These are phyloP conservation scores for Erythrocercus mccallii DNA, from an alignment of 2,113 vertebrate genomes.

Conservation along the genomic window DNA sequence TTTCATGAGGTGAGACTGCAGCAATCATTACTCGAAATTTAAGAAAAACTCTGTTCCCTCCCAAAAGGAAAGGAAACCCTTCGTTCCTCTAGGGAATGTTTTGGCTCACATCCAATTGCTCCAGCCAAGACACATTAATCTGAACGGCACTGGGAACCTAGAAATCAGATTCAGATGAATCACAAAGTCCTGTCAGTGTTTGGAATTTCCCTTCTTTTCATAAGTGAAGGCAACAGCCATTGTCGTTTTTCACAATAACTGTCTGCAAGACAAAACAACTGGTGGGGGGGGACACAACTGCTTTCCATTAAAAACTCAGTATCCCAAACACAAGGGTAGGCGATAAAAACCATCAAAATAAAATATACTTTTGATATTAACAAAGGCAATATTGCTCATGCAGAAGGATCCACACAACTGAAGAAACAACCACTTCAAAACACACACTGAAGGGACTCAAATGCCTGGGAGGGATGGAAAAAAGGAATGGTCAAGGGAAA, in stretches of 20 bases:
- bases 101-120: background rate
- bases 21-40: background rate
- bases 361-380: background rate
- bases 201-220: constrained; percentile 41
- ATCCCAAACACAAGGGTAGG: background rate
- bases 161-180: constrained; percentile 55
- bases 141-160: constrained; percentile 23
- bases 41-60: background rate
- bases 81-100: background rate
- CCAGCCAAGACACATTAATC: constrained; percentile 10
- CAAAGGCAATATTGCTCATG: background rate
- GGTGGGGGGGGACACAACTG: background rate
- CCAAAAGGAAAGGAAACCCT: background rate
- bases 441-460: background rate
- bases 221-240: constrained; percentile 3
- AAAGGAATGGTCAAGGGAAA: background rate
- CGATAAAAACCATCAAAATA: background rate
- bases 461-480: background rate
- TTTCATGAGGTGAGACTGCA: background rate
- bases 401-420: background rate
- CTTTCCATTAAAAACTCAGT: constrained; percentile 27
- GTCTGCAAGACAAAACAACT: constrained; percentile 11
- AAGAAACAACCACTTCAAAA: background rate
- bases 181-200: background rate
- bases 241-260: constrained; percentile 27